Base-by-base conservation (phyloP, 2,113 vertebrate genomes). In the Willisornis vidua region DNA sequence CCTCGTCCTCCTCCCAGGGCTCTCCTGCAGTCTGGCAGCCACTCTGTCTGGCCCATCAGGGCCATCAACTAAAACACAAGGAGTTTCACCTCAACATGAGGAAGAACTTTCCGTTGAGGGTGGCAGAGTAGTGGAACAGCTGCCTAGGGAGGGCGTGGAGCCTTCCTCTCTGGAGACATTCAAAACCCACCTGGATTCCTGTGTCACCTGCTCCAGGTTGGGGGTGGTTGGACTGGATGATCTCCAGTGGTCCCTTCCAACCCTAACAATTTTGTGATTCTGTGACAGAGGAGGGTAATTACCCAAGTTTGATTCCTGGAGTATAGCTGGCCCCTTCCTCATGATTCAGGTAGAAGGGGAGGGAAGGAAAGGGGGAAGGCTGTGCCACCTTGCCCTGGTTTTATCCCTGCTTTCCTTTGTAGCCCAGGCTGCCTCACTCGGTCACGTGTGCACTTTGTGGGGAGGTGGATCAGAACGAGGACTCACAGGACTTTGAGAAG, bases 401-500 rank as follows among this genome's bases (percentile, higher is more conserved):
- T 97, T 78, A 94, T 13, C 68, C 67, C 94, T 66, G 90, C 87
- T 96, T 88, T 94, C 59, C 90, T 89, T 95, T 98, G 63, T 95
- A 99, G 99, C 99, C 99, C 68, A 99, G 99, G 71, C 97, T 99
- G 96, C 99, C 99, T 55, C 98, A 99, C 96, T 99, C 99, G 1
- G 99, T 99, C 37, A 98, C 99, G 1, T 99, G 99, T 98, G 99
- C 98, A 84, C 97, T 99, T 97, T 99, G 99, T 24, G 98, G 98
- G 79, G 99, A 99, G 95, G 99, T 99, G 23, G 99, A 99, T 97
- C 99, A 99, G 97, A 98, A 98, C 0, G 99, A 99, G 68, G 99
- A 99, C 79, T 98, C 98, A 0, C 98, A 98, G 81, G 98, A 98
- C 63, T 98, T 98, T 82, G 98, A 99, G 90, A 98, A 98, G 96